Evolutionary conservation across 2,113 vertebrate species (phyloP).

Genomic region (Austrofundulus limnaeus): DNA sequence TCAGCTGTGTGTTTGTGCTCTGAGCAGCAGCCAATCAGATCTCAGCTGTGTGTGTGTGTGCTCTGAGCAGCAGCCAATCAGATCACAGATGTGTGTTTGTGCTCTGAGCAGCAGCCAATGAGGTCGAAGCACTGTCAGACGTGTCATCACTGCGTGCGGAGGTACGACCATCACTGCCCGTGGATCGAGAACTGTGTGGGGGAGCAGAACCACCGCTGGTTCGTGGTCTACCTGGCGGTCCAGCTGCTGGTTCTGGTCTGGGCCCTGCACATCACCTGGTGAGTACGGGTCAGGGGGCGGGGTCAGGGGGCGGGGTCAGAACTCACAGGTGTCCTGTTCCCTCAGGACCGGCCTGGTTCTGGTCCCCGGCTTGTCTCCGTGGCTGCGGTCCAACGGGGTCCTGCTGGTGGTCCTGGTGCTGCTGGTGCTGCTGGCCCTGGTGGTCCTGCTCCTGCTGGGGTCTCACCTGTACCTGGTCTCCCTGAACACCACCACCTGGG

Average conservation of each 20-base stretch:
- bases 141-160: constrained; percentile 89
- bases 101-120: constrained; percentile 87
- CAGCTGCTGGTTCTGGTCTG: constrained; percentile 89
- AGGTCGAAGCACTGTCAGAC: constrained; percentile 89
- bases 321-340: background rate
- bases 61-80: constrained; percentile 7
- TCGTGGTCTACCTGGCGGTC: constrained; percentile 84
- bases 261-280: constrained; percentile 88
- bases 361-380: constrained; percentile 78
- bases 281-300: constrained; percentile 52
- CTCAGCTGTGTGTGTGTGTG: background rate
- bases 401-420: constrained; percentile 81
- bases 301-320: background rate
- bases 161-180: constrained; percentile 95
- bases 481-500: constrained; percentile 95
- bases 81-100: background rate
- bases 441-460: constrained; percentile 84
- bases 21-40: too few species aligned
- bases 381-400: constrained; percentile 83
- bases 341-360: constrained; percentile 88
- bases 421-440: constrained; percentile 74
- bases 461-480: constrained; percentile 93
- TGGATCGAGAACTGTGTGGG: constrained; percentile 97
- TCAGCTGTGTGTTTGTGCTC: too few species aligned
- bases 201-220: constrained; percentile 91